Evolutionary conservation across 2,113 vertebrate genomes (phyloP).

Genomic region (Pimephales promelas): DNA sequence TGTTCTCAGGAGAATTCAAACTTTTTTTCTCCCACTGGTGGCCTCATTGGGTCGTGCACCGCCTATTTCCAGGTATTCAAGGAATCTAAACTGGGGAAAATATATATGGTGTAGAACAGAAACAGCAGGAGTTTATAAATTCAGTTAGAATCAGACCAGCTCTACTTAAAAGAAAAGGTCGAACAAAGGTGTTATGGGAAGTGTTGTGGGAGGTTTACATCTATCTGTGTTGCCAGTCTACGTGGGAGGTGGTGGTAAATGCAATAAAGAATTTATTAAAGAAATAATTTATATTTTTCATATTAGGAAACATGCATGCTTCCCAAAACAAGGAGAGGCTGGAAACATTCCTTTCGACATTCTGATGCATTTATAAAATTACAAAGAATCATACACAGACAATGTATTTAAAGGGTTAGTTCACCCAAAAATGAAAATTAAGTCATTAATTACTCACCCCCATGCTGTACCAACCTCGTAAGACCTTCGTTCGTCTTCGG

Average conservation of each 20-base stretch:
- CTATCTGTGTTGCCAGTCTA: slow-evolving; percentile 11
- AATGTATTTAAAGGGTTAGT: too few species aligned
- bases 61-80: slow-evolving; percentile 59
- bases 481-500: too few species aligned
- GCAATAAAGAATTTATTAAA: background rate
- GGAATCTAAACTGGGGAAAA: slow-evolving; percentile 59
- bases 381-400: background rate
- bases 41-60: slow-evolving; percentile 45
- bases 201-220: slow-evolving; percentile 31
- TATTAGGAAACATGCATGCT: background rate
- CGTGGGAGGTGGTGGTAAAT: too few species aligned
- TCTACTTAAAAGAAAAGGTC: background rate
- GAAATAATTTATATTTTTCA: background rate
- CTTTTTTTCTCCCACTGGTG: slow-evolving; percentile 19
- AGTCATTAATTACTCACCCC: too few species aligned
- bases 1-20: slow-evolving; percentile 35
- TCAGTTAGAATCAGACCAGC: background rate
- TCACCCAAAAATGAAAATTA: too few species aligned
- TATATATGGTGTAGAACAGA: slow-evolving; percentile 5
- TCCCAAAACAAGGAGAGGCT: background rate
- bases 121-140: background rate
- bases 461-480: too few species aligned
- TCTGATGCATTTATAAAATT: background rate
- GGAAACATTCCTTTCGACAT: background rate
- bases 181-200: slow-evolving; percentile 46